Evolutionary conservation across 2,888 invertebrate genomes (phyloP).

Genomic region (Limnephilus rhombicus): DNA sequence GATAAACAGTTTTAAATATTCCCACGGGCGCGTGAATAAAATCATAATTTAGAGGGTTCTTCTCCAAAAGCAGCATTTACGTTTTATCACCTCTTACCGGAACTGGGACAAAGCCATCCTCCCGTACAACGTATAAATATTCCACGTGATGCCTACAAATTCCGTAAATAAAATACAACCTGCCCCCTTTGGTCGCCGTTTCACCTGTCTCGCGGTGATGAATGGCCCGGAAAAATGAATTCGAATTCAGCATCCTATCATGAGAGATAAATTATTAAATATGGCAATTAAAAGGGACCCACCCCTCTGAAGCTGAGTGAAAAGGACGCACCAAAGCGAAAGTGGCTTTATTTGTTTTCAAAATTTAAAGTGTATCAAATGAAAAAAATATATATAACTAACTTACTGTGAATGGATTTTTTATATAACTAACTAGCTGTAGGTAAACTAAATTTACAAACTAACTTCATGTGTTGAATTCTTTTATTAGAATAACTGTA

Average conservation of each 20-base stretch:
- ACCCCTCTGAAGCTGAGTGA: not conserved
- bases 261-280: not conserved
- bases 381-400: too few relatives aligned
- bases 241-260: not conserved
- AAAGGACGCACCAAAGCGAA: not conserved
- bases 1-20: not conserved
- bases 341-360: not conserved
- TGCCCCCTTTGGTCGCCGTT: slow-evolving; percentile 1
- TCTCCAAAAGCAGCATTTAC: not conserved
- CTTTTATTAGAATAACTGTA: too few relatives aligned
- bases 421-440: too few relatives aligned
- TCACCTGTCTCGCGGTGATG: not conserved
- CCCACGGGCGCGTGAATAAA: not conserved
- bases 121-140: not conserved
- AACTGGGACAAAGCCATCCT: slow-evolving; percentile 23
- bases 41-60: not conserved
- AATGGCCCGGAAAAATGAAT: slow-evolving; percentile 6
- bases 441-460: too few relatives aligned
- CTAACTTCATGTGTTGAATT: too few relatives aligned
- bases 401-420: too few relatives aligned
- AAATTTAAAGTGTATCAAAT: too few relatives aligned
- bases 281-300: not conserved
- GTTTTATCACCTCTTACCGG: slow-evolving; percentile 18
- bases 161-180: slow-evolving; percentile 31
- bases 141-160: slow-evolving; percentile 20